Evolutionary conservation across 2,888 invertebrate species (phyloP).

Genomic region (Odontocolon sp.): DNA sequence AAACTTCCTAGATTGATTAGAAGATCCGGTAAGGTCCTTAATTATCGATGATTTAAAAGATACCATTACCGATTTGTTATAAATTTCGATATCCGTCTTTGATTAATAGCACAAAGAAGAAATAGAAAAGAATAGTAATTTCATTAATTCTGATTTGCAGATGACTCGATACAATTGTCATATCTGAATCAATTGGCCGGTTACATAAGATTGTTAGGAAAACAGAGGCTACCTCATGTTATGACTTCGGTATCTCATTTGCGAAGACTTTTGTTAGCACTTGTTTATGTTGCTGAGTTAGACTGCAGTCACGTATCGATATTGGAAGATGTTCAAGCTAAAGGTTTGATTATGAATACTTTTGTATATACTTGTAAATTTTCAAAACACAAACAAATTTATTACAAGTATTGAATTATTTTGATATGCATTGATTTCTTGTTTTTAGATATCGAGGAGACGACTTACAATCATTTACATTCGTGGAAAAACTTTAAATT

Average conservation of each 20-base stretch:
- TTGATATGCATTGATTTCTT: conserved; percentile 29
- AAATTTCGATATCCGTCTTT: background rate
- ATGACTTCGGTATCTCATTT: conserved; percentile 83
- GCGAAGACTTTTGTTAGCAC: conserved; percentile 83
- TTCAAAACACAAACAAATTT: background rate
- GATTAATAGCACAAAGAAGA: background rate
- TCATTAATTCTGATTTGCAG: conserved; percentile 74
- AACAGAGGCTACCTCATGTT: conserved; percentile 83
- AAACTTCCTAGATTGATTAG: conserved; percentile 86
- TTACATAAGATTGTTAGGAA: conserved; percentile 84
- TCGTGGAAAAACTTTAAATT: conserved; percentile 87
- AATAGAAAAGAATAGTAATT: no score
- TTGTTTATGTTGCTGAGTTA: conserved; percentile 83
- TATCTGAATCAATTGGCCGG: conserved; percentile 86
- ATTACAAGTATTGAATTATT: background rate
- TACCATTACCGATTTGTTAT: background rate
- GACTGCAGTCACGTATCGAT: conserved; percentile 81
- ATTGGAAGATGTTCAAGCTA: conserved; percentile 82
- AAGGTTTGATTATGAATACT: conserved; percentile 69
- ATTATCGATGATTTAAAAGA: background rate
- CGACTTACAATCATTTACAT: conserved; percentile 72
- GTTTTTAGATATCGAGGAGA: conserved; percentile 78
- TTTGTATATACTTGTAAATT: background rate
- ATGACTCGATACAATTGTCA: conserved; percentile 84
- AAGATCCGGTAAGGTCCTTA: conserved; percentile 75